A percentile compares a stretch with the other conserved stretches of the same genome.
Evolutionary conservation across 53 echinoderm and acorn worm genomes (phyloP).

Genomic region (Glandiceps talaboti): DNA sequence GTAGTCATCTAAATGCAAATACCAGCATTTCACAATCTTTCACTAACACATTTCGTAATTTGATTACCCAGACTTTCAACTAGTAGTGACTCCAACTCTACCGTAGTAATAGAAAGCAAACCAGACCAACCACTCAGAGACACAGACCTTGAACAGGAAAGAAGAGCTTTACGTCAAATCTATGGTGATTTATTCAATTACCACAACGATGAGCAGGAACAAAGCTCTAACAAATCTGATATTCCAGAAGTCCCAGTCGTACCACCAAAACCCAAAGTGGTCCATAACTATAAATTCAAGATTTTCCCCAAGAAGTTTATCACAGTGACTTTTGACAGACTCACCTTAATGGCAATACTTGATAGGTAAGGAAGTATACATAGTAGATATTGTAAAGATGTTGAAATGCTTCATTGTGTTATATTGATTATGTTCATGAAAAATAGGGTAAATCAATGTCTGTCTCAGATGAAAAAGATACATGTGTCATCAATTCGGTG

Average conservation of each 20-base stretch:
- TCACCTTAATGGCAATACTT: slow-evolving; percentile 89
- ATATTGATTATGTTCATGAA: too few species aligned
- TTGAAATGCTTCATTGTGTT: too few species aligned
- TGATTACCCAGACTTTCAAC: slow-evolving; percentile 6
- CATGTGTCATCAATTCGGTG: too few species aligned
- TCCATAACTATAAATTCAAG: slow-evolving; percentile 95
- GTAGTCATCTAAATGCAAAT: background rate
- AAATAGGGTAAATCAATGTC: too few species aligned
- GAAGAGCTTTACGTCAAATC: background rate
- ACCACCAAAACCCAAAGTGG: slow-evolving; percentile 20
- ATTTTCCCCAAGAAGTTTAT: slow-evolving; percentile 84
- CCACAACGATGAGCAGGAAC: background rate
- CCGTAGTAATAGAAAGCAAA: slow-evolving; percentile 41
- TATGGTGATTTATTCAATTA: background rate
- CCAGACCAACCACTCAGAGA: background rate
- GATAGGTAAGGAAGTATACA: slow-evolving; percentile 92
- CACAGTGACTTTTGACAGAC: slow-evolving; percentile 84
- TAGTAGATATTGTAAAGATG: too few species aligned
- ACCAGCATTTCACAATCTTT: too few species aligned
- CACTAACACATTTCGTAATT: too few species aligned
- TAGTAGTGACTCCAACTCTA: slow-evolving; percentile 89
- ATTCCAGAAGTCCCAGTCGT: background rate
- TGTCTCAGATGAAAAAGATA: too few species aligned
- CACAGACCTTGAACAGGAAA: background rate
- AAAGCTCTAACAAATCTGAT: background rate